These are phyloP conservation scores for Rhogogaster chlorosoma DNA, from an alignment of 2,888 invertebrate species.

Conservation along the genomic window DNA sequence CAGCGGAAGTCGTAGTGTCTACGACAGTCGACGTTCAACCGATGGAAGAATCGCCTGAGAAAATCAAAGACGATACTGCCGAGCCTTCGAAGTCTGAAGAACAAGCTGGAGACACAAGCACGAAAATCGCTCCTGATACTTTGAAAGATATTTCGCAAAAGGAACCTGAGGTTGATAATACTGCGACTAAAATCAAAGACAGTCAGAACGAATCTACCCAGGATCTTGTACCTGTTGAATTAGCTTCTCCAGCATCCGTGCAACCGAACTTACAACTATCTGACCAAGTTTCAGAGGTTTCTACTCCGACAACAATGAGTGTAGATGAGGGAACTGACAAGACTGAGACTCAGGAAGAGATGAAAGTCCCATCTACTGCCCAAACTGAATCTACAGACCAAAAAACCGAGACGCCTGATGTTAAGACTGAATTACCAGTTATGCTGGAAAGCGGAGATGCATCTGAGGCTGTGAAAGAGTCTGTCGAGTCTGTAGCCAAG, in stretches of 20 bases:
- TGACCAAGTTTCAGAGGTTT: background rate
- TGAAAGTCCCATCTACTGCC: background rate
- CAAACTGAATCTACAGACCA: background rate
- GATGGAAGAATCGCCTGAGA: background rate
- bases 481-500: background rate
- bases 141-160: background rate
- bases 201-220: background rate
- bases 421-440: background rate
- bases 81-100: background rate
- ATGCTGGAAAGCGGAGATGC: background rate
- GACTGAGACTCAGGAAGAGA: background rate
- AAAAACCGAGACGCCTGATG: background rate
- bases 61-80: constrained; percentile 8
- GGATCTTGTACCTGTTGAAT: background rate
- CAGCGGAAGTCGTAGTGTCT: constrained; percentile 11
- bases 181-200: background rate
- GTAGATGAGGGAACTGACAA: background rate
- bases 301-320: background rate
- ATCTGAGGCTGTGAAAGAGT: background rate
- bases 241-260: background rate
- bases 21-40: constrained; percentile 23
- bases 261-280: background rate
- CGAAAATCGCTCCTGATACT: background rate
- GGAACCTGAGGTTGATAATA: constrained; percentile 10
- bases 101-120: constrained; percentile 14